Evolutionary conservation across 2,888 invertebrate genomes (phyloP), one percentile per base, ranked within the genome.

Genomic region (Phaonia tiefii): DNA sequence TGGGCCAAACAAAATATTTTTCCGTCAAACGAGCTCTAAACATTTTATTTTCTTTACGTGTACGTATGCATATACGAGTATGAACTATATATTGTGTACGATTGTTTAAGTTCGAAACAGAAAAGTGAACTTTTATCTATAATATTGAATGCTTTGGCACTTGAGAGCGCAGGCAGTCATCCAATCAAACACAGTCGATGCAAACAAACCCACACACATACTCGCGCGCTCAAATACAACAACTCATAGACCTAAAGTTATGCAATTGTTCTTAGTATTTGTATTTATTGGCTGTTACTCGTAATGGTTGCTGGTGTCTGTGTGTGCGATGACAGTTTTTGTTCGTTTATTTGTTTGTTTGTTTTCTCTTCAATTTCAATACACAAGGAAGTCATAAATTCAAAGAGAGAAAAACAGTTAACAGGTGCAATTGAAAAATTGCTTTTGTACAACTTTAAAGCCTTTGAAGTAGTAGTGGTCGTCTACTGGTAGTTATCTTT

Each of bases 381-480:
- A 42, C 31, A 67, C 69, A 76, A 70, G 69, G 70, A 65, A 73
- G 63, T 54, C 42, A 51, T 63, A 46, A 51, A 66, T 73, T 54
- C 37, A 13, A 69, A 58, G 51, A 71, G 49, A 44, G 22, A 44
- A 63, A 63, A 22, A 22, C 63, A 42, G 63, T 63, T 63, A 63
- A 63, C 63, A 63, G 63, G 63, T 63, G 63, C 63, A 63, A 63
- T 63, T 63, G 63, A 63, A 42, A 63, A 63, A 63, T 63, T 63
- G 63, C 63, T 63, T 63, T 63, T 37, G 37, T 17, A 39, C 63
- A 63, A 63, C 22, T 54, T 54, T 54, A 10, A 54, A 25, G 10
- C 54, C 31, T 31, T 8, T 5, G 4, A 31, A 31, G 31, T 31
- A 3, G 7, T 17, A 4, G 49, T 51, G 17, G 51, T 20, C 51